These are phyloP conservation scores for Quadroppia sp. DNA, from an alignment of 2,888 invertebrate species.

Conservation along the genomic window DNA sequence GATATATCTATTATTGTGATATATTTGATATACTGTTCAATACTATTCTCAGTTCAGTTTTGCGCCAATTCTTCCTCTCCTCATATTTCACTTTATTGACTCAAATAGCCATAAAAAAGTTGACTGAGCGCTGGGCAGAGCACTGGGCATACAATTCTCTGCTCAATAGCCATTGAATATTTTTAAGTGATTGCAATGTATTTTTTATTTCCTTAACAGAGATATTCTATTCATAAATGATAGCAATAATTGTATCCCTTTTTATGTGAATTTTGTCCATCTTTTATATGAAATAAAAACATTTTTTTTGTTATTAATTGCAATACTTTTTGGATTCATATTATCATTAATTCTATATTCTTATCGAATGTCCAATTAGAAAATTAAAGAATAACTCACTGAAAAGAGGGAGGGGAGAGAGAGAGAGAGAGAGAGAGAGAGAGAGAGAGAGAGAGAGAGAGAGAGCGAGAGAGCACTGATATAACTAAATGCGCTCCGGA, in stretches of 20 bases:
- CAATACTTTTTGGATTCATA: conserved; percentile 1
- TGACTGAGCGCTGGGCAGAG: conserved; percentile 26
- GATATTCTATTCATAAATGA: conserved; percentile 35
- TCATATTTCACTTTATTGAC: conserved; percentile 35
- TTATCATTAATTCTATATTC: conserved; percentile 29
- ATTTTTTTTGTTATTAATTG: conserved; percentile 16
- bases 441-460: neutral
- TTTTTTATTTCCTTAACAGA: conserved; percentile 33
- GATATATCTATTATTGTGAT: conserved; percentile 35
- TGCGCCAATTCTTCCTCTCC: conserved; percentile 24
- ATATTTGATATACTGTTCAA: conserved; percentile 32
- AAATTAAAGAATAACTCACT: conserved; percentile 27
- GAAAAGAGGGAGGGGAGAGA: neutral
- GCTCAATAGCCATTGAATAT: conserved; percentile 21
- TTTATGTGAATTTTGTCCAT: neutral
- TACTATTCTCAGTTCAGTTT: neutral
- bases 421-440: conserved; percentile 4
- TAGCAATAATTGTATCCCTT: conserved; percentile 13
- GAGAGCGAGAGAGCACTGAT: neutral
- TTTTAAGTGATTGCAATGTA: conserved; percentile 31
- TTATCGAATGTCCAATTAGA: conserved; percentile 28
- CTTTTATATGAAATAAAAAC: neutral
- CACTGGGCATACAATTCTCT: conserved; percentile 13
- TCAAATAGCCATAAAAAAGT: conserved; percentile 33
- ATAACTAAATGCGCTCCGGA: conserved; percentile 1